Conservation (phyloP, 2,888 invertebrate species). For the Chesias legatella region DNA sequence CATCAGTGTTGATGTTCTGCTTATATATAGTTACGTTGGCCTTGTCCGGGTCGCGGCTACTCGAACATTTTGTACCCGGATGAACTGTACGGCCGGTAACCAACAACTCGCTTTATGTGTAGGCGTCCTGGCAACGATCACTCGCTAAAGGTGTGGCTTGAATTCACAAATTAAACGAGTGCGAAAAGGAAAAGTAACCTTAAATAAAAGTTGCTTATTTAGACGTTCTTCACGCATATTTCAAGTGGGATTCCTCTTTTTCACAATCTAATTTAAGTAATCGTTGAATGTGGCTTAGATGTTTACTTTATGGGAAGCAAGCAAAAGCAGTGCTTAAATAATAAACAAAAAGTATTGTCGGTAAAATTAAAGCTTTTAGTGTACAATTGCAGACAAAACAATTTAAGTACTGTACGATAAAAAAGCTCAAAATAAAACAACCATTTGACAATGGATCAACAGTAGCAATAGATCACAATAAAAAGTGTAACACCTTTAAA, state of each 20-base stretch:
- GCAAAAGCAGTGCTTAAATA: too few species aligned
- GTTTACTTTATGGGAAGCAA: too few species aligned
- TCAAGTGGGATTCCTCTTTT: too few species aligned
- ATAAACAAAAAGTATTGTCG: slow-evolving; percentile 3
- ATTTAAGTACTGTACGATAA: slow-evolving; percentile 19
- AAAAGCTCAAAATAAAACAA: slow-evolving; percentile 22
- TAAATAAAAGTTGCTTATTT: too few species aligned
- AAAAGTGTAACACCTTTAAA: slow-evolving; percentile 34
- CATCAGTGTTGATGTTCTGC: neutral
- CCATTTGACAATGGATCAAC: slow-evolving; percentile 29
- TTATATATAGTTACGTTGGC: slow-evolving; percentile 5
- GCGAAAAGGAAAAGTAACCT: too few species aligned
- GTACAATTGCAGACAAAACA: slow-evolving; percentile 11
- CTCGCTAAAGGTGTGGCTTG: slow-evolving; percentile 25
- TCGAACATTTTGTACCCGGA: slow-evolving; percentile 19
- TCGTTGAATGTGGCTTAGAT: too few species aligned
- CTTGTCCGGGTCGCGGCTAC: slow-evolving; percentile 11
- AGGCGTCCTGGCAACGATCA: slow-evolving; percentile 40
- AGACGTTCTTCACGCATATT: too few species aligned
- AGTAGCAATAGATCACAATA: slow-evolving; percentile 36
- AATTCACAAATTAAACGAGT: slow-evolving; percentile 7
- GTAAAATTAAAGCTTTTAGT: slow-evolving; percentile 17
- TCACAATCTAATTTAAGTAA: too few species aligned
- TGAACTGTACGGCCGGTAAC: slow-evolving; percentile 39
- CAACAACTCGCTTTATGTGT: slow-evolving; percentile 54